phyloP scores from a whole-genome alignment of 2,888 invertebrate genomes.

The Chouioia cunea region DNA sequence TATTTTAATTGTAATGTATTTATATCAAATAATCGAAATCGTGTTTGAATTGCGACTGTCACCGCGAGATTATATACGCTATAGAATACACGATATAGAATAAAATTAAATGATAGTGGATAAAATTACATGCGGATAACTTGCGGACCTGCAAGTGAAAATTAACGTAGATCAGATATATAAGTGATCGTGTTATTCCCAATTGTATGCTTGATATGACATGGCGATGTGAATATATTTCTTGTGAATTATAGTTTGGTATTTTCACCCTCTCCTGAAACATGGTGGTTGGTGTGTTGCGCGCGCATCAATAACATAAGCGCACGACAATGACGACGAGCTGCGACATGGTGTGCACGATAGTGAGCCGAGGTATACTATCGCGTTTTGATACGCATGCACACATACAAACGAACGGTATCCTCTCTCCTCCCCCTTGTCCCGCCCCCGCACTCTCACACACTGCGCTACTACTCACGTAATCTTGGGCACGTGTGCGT shows the following conservation, averaged over 20 bases:
- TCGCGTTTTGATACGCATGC: conserved; percentile 1
- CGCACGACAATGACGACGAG: conserved; percentile 26
- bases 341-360: too few species aligned
- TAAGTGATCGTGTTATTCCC: not conserved
- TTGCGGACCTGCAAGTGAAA: not conserved
- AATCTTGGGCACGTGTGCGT: conserved; percentile 36
- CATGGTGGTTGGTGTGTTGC: conserved; percentile 46
- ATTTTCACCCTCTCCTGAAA: not conserved
- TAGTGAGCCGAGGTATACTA: not conserved
- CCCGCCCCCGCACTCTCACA: conserved; percentile 3
- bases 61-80: too few species aligned
- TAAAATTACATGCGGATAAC: not conserved
- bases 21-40: too few species aligned
- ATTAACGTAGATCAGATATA: not conserved
- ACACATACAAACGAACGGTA: not conserved
- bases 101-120: not conserved
- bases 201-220: too few species aligned
- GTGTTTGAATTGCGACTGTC: too few species aligned
- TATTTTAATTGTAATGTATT: too few species aligned
- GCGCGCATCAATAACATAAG: conserved; percentile 55
- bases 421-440: not conserved
- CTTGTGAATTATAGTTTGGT: too few species aligned
- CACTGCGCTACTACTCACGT: conserved; percentile 16
- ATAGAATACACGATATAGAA: not conserved
- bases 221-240: too few species aligned